Evolutionary conservation across 2,113 vertebrate genomes (phyloP).

Genomic region (Charadrius vociferus): DNA sequence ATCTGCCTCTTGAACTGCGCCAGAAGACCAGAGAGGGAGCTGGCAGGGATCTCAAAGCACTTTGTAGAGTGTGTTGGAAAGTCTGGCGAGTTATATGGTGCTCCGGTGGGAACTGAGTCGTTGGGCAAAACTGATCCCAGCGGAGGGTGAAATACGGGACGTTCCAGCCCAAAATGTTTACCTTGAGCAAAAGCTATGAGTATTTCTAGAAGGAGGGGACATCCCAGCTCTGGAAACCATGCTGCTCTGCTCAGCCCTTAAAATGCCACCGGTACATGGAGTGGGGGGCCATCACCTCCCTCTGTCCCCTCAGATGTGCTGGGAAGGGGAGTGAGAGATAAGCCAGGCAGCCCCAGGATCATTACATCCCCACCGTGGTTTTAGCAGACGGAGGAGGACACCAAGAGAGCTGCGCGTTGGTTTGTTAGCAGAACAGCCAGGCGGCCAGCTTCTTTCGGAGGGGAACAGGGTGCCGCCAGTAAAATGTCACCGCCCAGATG

Average conservation of each 20-base stretch:
- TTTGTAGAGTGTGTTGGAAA: conserved; percentile 36
- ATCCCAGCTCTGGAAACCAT: background rate
- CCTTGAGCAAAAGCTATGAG: background rate
- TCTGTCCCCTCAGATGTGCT: background rate
- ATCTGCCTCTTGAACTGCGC: background rate
- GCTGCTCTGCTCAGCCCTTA: background rate
- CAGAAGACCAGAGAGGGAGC: conserved; percentile 52
- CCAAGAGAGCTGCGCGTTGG: background rate
- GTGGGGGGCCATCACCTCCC: accelerated
- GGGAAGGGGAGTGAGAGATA: background rate
- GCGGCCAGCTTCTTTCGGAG: background rate
- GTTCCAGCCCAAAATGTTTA: background rate
- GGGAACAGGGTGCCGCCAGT: background rate
- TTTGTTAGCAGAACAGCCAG: background rate
- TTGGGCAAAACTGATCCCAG: background rate
- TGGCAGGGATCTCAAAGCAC: conserved; percentile 58
- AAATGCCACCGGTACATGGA: background rate
- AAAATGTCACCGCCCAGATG: conserved; percentile 29
- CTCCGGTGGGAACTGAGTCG: background rate
- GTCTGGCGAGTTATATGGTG: conserved; percentile 10
- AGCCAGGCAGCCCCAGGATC: background rate
- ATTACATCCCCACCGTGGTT: background rate
- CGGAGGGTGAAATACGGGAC: background rate
- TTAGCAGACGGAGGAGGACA: background rate
- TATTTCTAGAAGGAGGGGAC: background rate